Evolutionary conservation across 2,888 invertebrate genomes (phyloP), one percentile per base, ranked within the genome.

Genomic region (Oxyteleia sp.): DNA sequence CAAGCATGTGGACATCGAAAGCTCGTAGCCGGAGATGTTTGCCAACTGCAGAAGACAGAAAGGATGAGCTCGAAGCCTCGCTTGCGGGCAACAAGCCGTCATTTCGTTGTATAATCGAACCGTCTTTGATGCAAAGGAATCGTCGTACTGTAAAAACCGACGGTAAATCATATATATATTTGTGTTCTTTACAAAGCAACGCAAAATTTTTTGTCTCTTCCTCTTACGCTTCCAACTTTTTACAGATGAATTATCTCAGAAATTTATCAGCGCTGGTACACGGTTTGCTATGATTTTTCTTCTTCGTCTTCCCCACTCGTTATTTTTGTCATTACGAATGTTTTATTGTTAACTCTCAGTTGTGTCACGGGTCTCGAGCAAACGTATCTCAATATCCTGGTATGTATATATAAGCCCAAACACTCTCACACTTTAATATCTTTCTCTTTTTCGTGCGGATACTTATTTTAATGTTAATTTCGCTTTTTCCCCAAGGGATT

Each of bases 11-110:
- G 80, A 75, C 68, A 53, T 59, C 83, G 45, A 88, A 87, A 66
- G 59, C 78, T 13, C 84, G 88, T 49, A 84, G 81, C 15, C 88
- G 86, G 86, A 86, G 84, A 51, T 89, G 87, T 47, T 69, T 72
- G 20, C 35, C 53, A 5, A 78, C 75, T 66, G 53, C 76, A 3
- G 59, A 64, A 32, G 59, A 68, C 0, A 81, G 86, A 79, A 57
- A 78, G 68, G 38, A 23, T 11, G 86, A 88, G 74, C 82, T 89
- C 15, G 51, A 80, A 59, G 59, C 35, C n/a, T 85, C 84, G 32
- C 29, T 89, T n/a, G 51, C 81, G 43, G 87, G 87, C 11, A 55
- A 87, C 61, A 80, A 66, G 7, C 78, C 86, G 23, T 61, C 49
- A 53, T 89, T 88, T 68, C 35, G 82, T 45, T 89, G 88, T 78